Evolutionary conservation across 2,888 invertebrate species (phyloP).

Genomic region (Cyrtodaria siliqua): DNA sequence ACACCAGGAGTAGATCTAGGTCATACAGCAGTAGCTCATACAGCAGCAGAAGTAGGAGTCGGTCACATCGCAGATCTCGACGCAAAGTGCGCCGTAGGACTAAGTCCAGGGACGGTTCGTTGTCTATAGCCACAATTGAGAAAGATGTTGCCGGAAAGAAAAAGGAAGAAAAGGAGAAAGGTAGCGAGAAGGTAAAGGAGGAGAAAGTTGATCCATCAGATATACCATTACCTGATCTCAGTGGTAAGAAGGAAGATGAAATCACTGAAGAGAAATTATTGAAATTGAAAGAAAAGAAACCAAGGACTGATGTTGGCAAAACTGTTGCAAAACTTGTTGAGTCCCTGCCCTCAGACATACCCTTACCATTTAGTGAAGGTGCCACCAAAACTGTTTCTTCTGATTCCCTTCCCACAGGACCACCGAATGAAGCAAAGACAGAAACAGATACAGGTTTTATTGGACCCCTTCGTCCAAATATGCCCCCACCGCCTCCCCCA

Average conservation of each 20-base stretch:
- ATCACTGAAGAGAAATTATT: constrained; percentile 62
- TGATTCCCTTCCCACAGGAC: constrained; percentile 52
- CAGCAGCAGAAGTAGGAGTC: constrained; percentile 63
- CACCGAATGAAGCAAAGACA: constrained; percentile 46
- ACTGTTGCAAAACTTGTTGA: constrained; percentile 61
- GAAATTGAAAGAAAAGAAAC: constrained; percentile 72
- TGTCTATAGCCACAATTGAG: constrained; percentile 18
- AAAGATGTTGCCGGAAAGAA: constrained; percentile 45
- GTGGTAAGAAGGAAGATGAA: constrained; percentile 67
- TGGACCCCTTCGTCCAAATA: constrained; percentile 56
- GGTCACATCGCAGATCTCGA: constrained; percentile 46
- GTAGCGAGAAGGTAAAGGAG: constrained; percentile 49
- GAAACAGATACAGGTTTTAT: constrained; percentile 58
- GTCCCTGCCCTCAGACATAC: constrained; percentile 61
- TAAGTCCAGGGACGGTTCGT: constrained; percentile 39
- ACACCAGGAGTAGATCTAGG: constrained; percentile 71
- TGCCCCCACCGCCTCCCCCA: constrained; percentile 56
- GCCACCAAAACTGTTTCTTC: constrained; percentile 50
- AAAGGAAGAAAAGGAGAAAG: constrained; percentile 43
- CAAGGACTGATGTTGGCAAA: constrained; percentile 61
- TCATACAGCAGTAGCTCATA: constrained; percentile 64
- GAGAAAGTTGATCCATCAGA: constrained; percentile 71
- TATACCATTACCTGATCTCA: constrained; percentile 76
- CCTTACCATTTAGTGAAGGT: constrained; percentile 63
- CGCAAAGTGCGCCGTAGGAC: constrained; percentile 41